Base-by-base conservation (phyloP, 2,797 vertebrate species). In the Pangasius djambal region DNA sequence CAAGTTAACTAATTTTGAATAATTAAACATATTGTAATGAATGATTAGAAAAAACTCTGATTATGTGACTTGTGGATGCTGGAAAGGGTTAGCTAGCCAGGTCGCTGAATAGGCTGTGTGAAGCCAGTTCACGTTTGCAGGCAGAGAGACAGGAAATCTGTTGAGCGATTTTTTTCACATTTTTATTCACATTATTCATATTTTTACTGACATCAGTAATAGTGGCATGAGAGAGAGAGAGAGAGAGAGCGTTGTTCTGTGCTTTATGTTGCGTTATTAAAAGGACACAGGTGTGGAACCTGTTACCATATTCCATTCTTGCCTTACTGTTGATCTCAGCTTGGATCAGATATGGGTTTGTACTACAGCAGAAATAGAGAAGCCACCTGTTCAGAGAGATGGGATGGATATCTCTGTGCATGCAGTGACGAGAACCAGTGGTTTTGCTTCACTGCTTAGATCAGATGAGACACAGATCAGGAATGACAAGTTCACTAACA, bases 401-500 rank as follows among this genome's bases (percentile, higher is more conserved):
- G 74, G 86, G 91, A 92, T 92, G 57, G 75, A 83, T 88, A 87
- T 90, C 88, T 31, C 81, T 61, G 81, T 55, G 2, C 67, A 77
- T 89, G 81, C 91, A 91, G 92, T 90, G 75, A 82, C 70, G 34
- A 44, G 57, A 83, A 83, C 22, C 81, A 89, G 57, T 65, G 34
- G 55, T 89, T 87, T 74, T 0, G 13, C 88, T 86, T 87, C 52
- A 12, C 65, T 34, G 82, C 86, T 77, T 77, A 15, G 48, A 93
- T 93, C 88, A 92, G 92, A 94, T 92, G 70, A 81, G 86, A 91
- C 92, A 90, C 91, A 28, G 52, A 89, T 22, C n/a, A 34, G 37
- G 50, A 83, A 40, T 70, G 10, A 70, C 15, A 61, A 55, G 77
- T 86, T 85, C 34, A 69, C 25, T 20, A 52, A 50, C 70, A 83